These are phyloP conservation scores for Heterohyrax brucei DNA, from an alignment of 2,797 vertebrate species.

Conservation along the genomic window DNA sequence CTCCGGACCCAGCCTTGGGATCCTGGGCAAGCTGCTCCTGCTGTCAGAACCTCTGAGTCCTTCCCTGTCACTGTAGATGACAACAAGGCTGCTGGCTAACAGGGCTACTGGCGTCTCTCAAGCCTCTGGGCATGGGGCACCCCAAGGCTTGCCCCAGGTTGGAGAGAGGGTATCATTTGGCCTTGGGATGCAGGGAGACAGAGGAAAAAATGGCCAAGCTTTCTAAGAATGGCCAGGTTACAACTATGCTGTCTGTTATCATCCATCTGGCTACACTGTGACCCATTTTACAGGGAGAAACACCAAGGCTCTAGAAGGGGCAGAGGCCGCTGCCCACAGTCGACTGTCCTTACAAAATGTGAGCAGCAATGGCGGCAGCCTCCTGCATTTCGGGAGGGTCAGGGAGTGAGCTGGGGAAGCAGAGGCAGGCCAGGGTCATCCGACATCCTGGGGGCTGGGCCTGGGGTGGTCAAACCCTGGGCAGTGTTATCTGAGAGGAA, in stretches of 20 bases:
- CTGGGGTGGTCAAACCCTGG: neutral
- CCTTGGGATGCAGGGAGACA: neutral
- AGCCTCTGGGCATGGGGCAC: neutral
- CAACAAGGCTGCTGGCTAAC: too few relatives aligned
- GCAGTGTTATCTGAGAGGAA: neutral
- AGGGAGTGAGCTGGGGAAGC: neutral
- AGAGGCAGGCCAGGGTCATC: neutral
- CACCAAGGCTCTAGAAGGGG: neutral
- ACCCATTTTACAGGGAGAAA: neutral
- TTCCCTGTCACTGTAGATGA: neutral
- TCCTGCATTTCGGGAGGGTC: neutral
- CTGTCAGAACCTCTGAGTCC: neutral
- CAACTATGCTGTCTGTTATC: neutral
- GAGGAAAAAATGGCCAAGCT: neutral
- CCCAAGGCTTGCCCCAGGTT: neutral
- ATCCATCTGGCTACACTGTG: neutral
- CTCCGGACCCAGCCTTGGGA: neutral
- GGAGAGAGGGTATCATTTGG: neutral
- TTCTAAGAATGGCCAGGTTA: conserved; percentile 44
- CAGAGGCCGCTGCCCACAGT: neutral
- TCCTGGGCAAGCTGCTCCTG: neutral
- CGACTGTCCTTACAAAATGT: neutral
- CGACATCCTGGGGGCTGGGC: neutral
- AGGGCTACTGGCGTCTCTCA: neutral
- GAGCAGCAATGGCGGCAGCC: too few relatives aligned